Conservation (phyloP, 1,140 invertebrate species). For the Sminthurides bifidus region DNA sequence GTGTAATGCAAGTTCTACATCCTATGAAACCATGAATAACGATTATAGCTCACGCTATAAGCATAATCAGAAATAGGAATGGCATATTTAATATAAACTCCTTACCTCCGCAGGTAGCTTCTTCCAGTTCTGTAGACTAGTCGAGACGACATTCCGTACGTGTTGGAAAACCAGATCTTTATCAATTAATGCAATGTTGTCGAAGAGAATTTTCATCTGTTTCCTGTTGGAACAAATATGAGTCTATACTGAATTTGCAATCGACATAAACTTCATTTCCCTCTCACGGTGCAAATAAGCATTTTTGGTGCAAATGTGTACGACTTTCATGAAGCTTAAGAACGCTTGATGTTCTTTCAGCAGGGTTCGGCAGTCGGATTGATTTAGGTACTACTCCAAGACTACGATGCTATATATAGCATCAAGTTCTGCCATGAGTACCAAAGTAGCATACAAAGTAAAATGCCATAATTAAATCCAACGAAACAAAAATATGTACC, state of each 20-base stretch:
- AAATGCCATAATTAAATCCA: not conserved
- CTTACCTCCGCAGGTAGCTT: constrained; percentile 34
- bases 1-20: constrained; percentile 45
- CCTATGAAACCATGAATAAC: constrained; percentile 31
- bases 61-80: not conserved
- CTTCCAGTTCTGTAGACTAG: constrained; percentile 41
- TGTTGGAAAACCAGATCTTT: constrained; percentile 40
- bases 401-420: not conserved
- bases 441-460: not conserved
- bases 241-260: not conserved
- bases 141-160: constrained; percentile 39
- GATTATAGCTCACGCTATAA: too few species aligned
- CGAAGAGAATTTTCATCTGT: constrained; percentile 45
- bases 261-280: too few species aligned
- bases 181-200: constrained; percentile 43
- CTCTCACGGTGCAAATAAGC: too few species aligned
- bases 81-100: not conserved
- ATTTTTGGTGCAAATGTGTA: not conserved
- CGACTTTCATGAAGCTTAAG: not conserved
- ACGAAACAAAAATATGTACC: constrained; percentile 20
- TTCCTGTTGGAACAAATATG: constrained; percentile 39
- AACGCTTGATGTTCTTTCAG: not conserved
- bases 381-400: not conserved
- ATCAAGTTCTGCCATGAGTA: constrained; percentile 1
- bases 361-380: constrained; percentile 1